A percentile compares a stretch with the other conserved stretches of the same genome.
These are phyloP conservation scores for Lagria hirta DNA, from an alignment of 2,888 invertebrate genomes.

Conservation along the genomic window DNA sequence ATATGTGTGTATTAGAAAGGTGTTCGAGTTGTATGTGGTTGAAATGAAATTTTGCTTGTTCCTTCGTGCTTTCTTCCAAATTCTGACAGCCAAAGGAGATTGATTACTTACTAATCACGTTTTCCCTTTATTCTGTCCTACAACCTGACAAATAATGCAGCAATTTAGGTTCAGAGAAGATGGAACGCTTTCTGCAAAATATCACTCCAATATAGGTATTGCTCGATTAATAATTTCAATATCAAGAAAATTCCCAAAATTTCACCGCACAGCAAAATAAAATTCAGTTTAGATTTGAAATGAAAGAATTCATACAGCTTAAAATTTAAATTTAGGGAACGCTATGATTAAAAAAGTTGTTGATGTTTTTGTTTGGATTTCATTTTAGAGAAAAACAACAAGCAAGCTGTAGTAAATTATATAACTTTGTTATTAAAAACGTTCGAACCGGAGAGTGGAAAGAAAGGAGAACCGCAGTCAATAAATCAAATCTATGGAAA, in stretches of 20 bases:
- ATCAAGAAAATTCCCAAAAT: no score
- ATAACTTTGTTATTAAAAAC: slow-evolving; percentile 14
- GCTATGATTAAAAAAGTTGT: no score
- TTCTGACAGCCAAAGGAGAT: slow-evolving; percentile 24
- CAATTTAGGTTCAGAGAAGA: slow-evolving; percentile 21
- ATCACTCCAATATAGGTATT: no score
- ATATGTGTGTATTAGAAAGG: slow-evolving; percentile 10
- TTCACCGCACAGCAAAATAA: no score
- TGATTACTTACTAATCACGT: slow-evolving; percentile 24
- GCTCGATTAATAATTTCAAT: no score
- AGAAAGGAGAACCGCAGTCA: slow-evolving; percentile 21
- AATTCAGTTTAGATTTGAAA: no score
- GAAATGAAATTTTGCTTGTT: slow-evolving; percentile 19
- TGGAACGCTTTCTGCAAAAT: slow-evolving; percentile 20
- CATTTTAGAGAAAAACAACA: no score
- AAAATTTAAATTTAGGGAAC: no score
- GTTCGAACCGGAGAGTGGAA: slow-evolving; percentile 6
- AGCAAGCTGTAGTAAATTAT: no score
- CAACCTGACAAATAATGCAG: slow-evolving; percentile 24
- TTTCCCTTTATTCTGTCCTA: slow-evolving; percentile 23
- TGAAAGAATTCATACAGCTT: no score
- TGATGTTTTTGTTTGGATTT: no score
- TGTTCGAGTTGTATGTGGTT: slow-evolving; percentile 7
- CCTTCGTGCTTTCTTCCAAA: slow-evolving; percentile 17
- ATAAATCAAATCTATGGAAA: slow-evolving; percentile 41